Conservation (phyloP, 2,113 vertebrate genomes). For the Leptobrachium ailaonicum region DNA sequence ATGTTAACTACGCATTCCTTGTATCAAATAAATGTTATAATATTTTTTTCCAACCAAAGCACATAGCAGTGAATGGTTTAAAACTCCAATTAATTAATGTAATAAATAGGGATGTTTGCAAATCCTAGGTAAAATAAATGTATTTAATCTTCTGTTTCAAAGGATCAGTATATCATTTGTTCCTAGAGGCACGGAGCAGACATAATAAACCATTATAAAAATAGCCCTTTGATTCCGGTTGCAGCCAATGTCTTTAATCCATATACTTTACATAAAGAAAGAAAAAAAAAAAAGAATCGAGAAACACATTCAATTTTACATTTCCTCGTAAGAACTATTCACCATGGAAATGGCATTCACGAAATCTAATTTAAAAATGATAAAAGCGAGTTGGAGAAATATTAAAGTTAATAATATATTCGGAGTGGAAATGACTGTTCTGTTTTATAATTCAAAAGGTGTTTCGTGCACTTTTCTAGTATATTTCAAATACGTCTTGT, state of each 20-base stretch:
- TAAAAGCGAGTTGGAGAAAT: constrained; percentile 40
- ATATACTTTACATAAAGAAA: not conserved
- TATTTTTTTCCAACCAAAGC: no score
- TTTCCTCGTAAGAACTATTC: not conserved
- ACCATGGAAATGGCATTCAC: constrained; percentile 16
- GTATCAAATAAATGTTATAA: no score
- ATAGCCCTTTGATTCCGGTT: no score
- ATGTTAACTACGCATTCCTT: no score
- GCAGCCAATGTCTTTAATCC: not conserved
- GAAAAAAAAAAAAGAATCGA: not conserved
- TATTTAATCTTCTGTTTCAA: no score
- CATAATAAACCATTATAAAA: no score
- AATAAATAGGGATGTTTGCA: no score
- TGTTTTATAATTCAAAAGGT: constrained; percentile 4
- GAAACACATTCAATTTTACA: constrained; percentile 12
- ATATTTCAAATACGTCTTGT: not conserved
- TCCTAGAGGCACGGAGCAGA: no score
- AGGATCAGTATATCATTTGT: no score
- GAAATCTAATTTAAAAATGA: constrained; percentile 45
- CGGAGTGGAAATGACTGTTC: constrained; percentile 29
- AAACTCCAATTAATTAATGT: no score
- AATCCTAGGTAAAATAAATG: no score
- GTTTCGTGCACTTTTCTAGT: constrained; percentile 4
- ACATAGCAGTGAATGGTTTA: no score
- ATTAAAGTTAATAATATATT: constrained; percentile 44